Conservation (phyloP, 2,113 vertebrate species). For the Urocynchramus pylzowi region DNA sequence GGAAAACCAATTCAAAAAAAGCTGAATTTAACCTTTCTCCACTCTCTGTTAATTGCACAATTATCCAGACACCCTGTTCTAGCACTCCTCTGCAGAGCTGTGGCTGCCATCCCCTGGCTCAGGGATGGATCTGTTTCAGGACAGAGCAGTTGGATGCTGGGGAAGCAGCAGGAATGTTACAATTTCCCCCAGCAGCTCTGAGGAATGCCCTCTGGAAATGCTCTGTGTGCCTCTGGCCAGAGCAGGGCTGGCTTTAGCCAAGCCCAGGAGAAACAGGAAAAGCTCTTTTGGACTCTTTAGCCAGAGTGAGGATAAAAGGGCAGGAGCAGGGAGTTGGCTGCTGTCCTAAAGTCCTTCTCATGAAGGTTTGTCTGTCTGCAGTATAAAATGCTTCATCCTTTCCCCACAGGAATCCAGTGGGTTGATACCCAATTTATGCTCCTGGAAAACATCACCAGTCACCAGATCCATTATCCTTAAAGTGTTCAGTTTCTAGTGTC, state of each 20-base stretch:
- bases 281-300: not conserved
- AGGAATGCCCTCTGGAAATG: not conserved
- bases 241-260: not conserved
- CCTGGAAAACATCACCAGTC: not conserved
- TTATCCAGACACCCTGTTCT: not conserved
- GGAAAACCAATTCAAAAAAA: not conserved
- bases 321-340: not conserved
- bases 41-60: not conserved
- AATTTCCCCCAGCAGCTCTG: not conserved
- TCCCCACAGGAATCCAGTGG: not conserved
- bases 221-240: not conserved
- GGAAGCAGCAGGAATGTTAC: not conserved
- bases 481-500: not conserved
- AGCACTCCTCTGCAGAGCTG: not conserved
- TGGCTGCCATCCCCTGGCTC: not conserved
- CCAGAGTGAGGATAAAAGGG: not conserved
- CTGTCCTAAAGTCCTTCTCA: not conserved
- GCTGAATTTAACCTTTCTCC: not conserved
- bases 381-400: not conserved
- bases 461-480: not conserved
- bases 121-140: not conserved
- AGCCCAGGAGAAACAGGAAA: not conserved
- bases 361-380: not conserved
- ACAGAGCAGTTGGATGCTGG: not conserved
- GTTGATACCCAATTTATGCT: not conserved